Evolutionary conservation across 2,888 invertebrate genomes (phyloP), one percentile per base, ranked within the genome.

Genomic region (Apoda limacodes): DNA sequence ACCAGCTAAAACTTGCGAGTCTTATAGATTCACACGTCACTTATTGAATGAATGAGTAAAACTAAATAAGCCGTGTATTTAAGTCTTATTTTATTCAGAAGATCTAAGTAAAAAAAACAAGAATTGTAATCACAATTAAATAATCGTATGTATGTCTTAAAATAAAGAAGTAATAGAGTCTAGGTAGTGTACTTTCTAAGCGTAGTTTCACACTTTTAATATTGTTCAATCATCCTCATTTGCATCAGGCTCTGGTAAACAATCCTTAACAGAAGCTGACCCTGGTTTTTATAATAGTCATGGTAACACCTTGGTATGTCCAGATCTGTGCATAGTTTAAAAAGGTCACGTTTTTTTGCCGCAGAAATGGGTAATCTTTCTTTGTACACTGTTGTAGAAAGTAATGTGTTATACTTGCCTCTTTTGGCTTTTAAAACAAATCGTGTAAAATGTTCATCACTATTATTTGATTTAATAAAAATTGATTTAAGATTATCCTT

Each of bases 401-500:
- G 13, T 28, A 28, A n/a, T n/a, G 20, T 28, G 28, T 9, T 6
- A 20, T 5, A n/a, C n/a, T 21, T 21, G 12, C 21, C 21, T 21
- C 21, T 20, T 28, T 28, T 28, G 12, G 28, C n/a, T 28, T 28
- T 21, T 12, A 28, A 13, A 3, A 21, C 22, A 1, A 28, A 13
- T 19, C n/a, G n/a, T 17, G 5, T 26, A 10, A 26, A 26, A n/a
- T 9, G 15, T 14, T 26, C 26, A 9, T 26, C 26, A 10, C 19
- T 26, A 17, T 26, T 19, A 26, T 26, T 19, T 15, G 17, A 19
- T 26, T 26, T n/a, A n/a, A n/a, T n/a, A n/a, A n/a, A n/a, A n/a
- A n/a, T n/a, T n/a, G n/a, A n/a, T 17, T 35, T 36, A 33, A 27
- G 30, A 15, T 7, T 26, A 11, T 32, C 17, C 33, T 32, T 36